These are phyloP conservation scores for Halictus rubicundus DNA, from an alignment of 1,140 invertebrate species.

Conservation along the genomic window DNA sequence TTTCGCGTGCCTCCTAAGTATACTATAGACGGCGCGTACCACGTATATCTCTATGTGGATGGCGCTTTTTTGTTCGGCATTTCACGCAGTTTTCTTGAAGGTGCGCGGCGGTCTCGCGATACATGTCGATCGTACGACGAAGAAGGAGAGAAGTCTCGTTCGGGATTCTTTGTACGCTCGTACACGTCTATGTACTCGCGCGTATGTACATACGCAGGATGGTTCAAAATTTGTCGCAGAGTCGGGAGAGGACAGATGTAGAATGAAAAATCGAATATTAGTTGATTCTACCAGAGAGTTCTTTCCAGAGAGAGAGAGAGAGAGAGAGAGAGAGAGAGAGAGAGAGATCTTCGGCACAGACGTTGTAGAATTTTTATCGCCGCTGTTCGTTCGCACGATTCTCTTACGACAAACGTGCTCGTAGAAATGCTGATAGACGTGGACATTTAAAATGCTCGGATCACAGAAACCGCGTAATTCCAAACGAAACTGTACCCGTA, in stretches of 20 bases:
- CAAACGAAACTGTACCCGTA: not conserved
- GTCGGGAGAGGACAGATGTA: not conserved
- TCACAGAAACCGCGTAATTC: not conserved
- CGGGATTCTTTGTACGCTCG: constrained; percentile 19
- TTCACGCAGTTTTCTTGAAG: not conserved
- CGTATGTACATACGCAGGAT: constrained; percentile 22
- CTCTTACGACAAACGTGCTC: no score
- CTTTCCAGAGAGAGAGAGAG: not conserved
- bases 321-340: no score
- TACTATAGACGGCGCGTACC: constrained; percentile 15
- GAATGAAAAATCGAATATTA: not conserved
- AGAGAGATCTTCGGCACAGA: no score
- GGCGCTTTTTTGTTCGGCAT: not conserved
- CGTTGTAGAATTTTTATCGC: not conserved
- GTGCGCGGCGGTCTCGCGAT: constrained; percentile 1
- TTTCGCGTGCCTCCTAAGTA: constrained; percentile 1
- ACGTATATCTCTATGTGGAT: not conserved
- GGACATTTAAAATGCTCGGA: no score
- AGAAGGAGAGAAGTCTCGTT: constrained; percentile 36
- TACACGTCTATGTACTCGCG: constrained; percentile 16
- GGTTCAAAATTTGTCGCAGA: not conserved
- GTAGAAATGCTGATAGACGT: no score
- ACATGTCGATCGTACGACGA: constrained; percentile 35
- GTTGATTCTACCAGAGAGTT: not conserved
- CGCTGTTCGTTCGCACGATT: not conserved